Base-by-base conservation (phyloP, 2,797 vertebrate species). In the Acipenser ruthenus region DNA sequence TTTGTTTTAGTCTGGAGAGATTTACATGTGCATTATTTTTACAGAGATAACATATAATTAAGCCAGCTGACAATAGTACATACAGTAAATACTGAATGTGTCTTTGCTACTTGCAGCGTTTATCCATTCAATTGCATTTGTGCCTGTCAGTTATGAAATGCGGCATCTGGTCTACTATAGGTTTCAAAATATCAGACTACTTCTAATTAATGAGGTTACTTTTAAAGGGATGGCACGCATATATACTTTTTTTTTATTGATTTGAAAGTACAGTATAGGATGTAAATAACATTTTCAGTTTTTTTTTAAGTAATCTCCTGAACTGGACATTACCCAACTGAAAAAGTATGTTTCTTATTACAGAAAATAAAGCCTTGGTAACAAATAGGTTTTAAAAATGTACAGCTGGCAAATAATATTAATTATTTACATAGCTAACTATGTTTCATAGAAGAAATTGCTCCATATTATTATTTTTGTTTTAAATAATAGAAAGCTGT, bases 371-470 rank as follows among this genome's bases (percentile, higher is more conserved):
- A 72, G 72, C 80, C 72, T 73, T 75, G 77, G 81, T 83, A 88
- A 90, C 77, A 75, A 78, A 75, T 77, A 71, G 70, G 78, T 72
- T 73, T 89, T 86, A 88, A 90, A 86, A 80, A 86, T 90, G 87
- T 77, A 89, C 88, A 84, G 67, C 77, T 80, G 76, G 79, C 87
- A 89, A 87, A 83, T 89, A 85, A 87, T 83, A 88, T 89, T 79
- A 68, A 89, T 89, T 88, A 89, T 89, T 89, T 52, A 64, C 53
- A 51, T 64, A 64, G 37, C 53, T 52, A 10, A 12, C n/a, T 63
- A 37, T 64, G 49, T 63, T 50, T 7, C 15, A 49, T 13, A 18
- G 9, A 64, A 3, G n/a, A 52, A 52, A 64, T 49, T 64, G 53
- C 50, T 64, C 63, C 63, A 53, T 53, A 53, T 8, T 53, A 53